Conservation (phyloP, 1,140 invertebrate genomes). For the Pentalonia nigronervosa region DNA sequence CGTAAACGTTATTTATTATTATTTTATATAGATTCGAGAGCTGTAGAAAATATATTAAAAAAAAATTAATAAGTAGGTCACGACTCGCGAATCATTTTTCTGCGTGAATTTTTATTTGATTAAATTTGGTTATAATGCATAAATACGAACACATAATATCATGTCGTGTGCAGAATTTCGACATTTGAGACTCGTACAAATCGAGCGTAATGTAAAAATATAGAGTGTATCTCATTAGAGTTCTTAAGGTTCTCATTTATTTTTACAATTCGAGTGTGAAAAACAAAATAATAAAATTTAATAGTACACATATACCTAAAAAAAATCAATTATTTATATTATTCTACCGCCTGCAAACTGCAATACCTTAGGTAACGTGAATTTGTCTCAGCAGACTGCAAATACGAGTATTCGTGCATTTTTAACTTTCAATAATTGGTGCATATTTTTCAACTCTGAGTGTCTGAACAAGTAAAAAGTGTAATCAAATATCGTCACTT, state of each 20-base stretch:
- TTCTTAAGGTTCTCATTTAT: not conserved
- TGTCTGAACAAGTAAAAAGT: not conserved
- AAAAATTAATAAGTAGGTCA: slow-evolving; percentile 15
- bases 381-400: not conserved
- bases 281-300: not conserved
- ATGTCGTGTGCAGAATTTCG: not conserved
- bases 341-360: not conserved
- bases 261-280: not conserved
- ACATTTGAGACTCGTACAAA: not conserved
- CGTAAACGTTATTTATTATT: not conserved
- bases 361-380: not conserved
- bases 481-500: not conserved
- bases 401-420: not conserved
- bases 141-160: not conserved
- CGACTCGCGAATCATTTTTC: not conserved
- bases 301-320: not conserved
- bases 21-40: not conserved
- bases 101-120: not conserved
- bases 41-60: not conserved
- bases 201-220: not conserved
- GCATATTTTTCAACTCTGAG: not conserved
- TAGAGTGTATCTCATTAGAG: not conserved
- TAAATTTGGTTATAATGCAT: not conserved
- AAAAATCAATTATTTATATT: not conserved
- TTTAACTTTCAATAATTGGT: not conserved